Percentiles rank a stretch among this genome's conserved stretches.
Evolutionary conservation across 37 sponge, comb jelly and placozoan genomes (phyloP).

Genomic region (Bolinopsis microptera): DNA sequence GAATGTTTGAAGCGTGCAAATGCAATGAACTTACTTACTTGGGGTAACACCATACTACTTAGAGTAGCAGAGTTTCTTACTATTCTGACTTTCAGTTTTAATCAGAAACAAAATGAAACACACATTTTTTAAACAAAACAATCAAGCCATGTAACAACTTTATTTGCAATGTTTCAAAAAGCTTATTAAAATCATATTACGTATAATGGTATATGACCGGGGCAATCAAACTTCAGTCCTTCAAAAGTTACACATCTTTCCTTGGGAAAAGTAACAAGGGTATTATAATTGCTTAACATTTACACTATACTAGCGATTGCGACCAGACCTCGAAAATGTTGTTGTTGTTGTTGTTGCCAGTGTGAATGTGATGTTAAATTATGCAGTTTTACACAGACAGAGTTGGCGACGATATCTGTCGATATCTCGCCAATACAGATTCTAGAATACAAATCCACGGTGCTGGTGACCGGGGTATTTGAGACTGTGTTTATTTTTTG

Average conservation of each 20-base stretch:
- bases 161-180: not conserved
- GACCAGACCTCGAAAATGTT: not conserved
- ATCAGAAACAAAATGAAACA: not conserved
- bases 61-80: no score
- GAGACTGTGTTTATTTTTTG: not conserved
- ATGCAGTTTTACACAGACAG: no score
- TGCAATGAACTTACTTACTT: no score
- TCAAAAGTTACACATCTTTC: not conserved
- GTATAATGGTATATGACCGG: not conserved
- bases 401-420: not conserved
- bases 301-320: not conserved
- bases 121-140: not conserved
- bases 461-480: not conserved
- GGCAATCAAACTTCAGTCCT: not conserved
- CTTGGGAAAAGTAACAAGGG: not conserved
- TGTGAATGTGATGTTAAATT: no score
- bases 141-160: not conserved
- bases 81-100: no score
- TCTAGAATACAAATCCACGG: not conserved
- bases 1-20: no score
- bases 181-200: not conserved
- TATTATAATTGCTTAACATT: not conserved
- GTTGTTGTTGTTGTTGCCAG: no score
- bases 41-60: no score
- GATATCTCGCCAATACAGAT: not conserved